Conservation (phyloP, 1,140 invertebrate species). For the Heliconius eleuchia region DNA sequence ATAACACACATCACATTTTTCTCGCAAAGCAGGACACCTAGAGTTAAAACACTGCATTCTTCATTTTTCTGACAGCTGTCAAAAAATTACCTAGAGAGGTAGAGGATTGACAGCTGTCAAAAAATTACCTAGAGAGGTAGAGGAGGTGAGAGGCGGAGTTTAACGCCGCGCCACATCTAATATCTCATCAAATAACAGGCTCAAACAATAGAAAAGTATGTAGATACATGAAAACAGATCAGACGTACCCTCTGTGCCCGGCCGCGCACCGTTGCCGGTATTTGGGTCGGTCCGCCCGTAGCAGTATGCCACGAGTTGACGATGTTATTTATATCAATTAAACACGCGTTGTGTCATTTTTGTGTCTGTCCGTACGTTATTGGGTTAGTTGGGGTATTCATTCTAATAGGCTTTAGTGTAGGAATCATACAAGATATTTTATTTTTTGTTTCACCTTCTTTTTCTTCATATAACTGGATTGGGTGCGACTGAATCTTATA, state of each 20-base stretch:
- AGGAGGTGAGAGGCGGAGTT: no score
- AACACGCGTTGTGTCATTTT: constrained; percentile 37
- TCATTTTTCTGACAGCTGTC: no score
- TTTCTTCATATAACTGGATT: background rate
- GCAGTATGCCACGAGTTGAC: constrained; percentile 39
- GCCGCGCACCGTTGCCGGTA: constrained; percentile 34
- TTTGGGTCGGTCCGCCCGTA: constrained; percentile 38
- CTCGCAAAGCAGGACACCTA: no score
- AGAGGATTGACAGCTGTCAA: no score
- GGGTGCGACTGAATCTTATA: background rate
- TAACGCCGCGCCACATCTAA: no score
- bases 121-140: no score
- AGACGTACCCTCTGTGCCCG: constrained; percentile 32
- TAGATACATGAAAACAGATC: constrained; percentile 18
- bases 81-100: no score
- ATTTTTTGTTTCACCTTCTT: background rate
- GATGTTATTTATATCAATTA: constrained; percentile 44
- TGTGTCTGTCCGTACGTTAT: constrained; percentile 30
- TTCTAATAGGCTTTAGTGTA: background rate
- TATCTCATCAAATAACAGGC: no score
- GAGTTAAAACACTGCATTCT: no score
- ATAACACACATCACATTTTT: no score
- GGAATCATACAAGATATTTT: background rate
- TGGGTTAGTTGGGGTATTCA: background rate
- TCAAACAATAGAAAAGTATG: background rate